These are phyloP conservation scores for Syndactyla subalaris DNA, from an alignment of 2,797 vertebrate species.

Conservation along the genomic window DNA sequence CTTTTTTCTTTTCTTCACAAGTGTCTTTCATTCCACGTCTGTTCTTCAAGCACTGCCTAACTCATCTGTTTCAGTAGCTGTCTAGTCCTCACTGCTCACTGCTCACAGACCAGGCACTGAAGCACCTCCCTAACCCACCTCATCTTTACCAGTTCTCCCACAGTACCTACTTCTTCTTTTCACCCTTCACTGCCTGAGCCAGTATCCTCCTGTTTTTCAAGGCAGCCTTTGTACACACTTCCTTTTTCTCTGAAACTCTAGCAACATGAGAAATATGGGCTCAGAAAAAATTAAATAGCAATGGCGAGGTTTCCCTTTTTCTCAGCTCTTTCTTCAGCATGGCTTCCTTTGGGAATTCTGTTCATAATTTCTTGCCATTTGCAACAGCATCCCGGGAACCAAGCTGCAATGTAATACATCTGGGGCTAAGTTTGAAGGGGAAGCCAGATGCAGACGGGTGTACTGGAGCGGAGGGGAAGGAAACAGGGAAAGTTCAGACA, in stretches of 20 bases:
- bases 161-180: slow-evolving; percentile 58
- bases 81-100: not conserved
- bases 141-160: slow-evolving; percentile 4
- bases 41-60: not conserved
- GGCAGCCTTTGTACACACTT: slow-evolving; percentile 34
- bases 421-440: not conserved
- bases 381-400: not conserved
- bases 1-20: not conserved
- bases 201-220: slow-evolving; percentile 21
- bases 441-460: not conserved
- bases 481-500: slow-evolving; percentile 1
- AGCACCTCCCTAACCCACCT: slow-evolving; percentile 5
- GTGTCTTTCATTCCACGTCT: not conserved
- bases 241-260: slow-evolving; percentile 52
- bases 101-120: not conserved
- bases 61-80: not conserved
- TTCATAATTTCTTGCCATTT: slow-evolving; percentile 16
- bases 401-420: not conserved
- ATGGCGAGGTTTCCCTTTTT: not conserved
- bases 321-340: not conserved
- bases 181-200: slow-evolving; percentile 23
- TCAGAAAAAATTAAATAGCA: not conserved
- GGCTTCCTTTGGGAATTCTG: slow-evolving; percentile 26
- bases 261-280: not conserved
- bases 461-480: not conserved